These are phyloP conservation scores for Diplolepis rosae DNA, from an alignment of 2,888 invertebrate species.

Conservation along the genomic window DNA sequence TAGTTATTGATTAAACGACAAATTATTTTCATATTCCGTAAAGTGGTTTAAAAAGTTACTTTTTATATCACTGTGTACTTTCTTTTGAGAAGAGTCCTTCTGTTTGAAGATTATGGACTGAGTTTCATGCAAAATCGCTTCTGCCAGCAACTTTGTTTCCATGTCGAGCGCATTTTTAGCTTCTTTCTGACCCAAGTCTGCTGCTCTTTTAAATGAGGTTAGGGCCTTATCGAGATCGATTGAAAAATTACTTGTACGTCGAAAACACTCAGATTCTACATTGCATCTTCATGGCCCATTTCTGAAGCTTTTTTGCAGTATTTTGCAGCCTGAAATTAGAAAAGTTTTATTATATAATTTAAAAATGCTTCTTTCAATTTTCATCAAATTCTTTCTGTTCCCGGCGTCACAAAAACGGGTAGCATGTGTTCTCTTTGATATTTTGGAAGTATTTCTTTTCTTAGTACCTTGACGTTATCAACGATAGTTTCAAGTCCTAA, in stretches of 20 bases:
- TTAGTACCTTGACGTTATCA: conserved; percentile 77
- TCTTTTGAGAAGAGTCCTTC: conserved; percentile 13
- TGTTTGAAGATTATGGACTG: background rate
- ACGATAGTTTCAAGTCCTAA: conserved; percentile 79
- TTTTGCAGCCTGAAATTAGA: conserved; percentile 78
- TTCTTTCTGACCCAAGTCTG: conserved; percentile 77
- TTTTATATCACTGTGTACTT: conserved; percentile 1
- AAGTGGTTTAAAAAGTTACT: conserved; percentile 1
- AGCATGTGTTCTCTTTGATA: too few species aligned
- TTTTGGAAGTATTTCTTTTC: background rate
- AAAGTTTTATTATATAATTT: too few species aligned
- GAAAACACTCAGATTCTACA: conserved; percentile 82
- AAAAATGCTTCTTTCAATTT: too few species aligned
- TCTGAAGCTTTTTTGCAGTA: conserved; percentile 80
- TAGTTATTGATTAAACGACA: conserved; percentile 46
- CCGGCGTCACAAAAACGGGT: too few species aligned
- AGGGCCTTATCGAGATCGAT: conserved; percentile 76
- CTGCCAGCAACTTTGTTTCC: conserved; percentile 44
- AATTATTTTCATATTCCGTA: too few species aligned
- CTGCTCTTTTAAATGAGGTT: conserved; percentile 76
- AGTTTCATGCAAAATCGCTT: background rate
- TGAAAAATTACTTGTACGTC: conserved; percentile 79
- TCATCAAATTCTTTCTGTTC: too few species aligned
- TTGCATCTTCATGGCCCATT: conserved; percentile 79
- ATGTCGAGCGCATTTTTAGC: conserved; percentile 76